Evolutionary conservation across 2,888 invertebrate genomes (phyloP), one percentile per base, ranked within the genome.

Genomic region (Lepas anatifera): DNA sequence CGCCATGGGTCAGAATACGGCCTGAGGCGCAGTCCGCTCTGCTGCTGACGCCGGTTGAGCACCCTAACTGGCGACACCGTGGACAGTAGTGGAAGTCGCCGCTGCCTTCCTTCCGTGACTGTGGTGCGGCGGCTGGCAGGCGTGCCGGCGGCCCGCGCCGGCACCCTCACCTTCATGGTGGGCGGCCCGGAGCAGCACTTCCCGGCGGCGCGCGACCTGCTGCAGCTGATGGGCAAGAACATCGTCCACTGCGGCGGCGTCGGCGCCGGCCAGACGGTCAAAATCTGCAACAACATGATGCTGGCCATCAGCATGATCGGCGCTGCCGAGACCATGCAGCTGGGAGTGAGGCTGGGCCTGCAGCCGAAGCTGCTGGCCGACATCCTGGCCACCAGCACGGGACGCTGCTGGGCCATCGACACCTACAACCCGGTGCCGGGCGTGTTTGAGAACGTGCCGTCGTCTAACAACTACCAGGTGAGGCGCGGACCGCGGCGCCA

Each of bases 371-470:
- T 92, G 1, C 84, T 99, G 66, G 86, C 94, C 13, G 87, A 89
- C 69, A 92, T 99, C 67, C 83, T 99, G 67, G 99, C 98, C 83
- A 90, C 91, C 73, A 96, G 97, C 43, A 89, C 94, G 3, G 99
- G 98, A 1, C 86, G 95, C 69, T 95, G 95, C 73, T 99, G 98
- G 98, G 89, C 94, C 1, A 93, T 94, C 0, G 97, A 98, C 79
- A 84, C 91, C 2, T 97, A 99, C 83, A 98, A 96, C 79, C 99
- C 99, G 0, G 95, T 96, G 0, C 98, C 99, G 52, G 94, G 93
- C 46, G 85, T 98, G 16, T 83, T 92, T 70, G 85, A 88, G 48
- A 90, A 89, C 50, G 92, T 94, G 0, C 99, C 99, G 0, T 87
- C 95, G 70, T 88, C 88, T 74, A 89, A 90, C 73, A 85, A 89